Conservation (phyloP, 2,113 vertebrate species). For the Spea multiplicata region DNA sequence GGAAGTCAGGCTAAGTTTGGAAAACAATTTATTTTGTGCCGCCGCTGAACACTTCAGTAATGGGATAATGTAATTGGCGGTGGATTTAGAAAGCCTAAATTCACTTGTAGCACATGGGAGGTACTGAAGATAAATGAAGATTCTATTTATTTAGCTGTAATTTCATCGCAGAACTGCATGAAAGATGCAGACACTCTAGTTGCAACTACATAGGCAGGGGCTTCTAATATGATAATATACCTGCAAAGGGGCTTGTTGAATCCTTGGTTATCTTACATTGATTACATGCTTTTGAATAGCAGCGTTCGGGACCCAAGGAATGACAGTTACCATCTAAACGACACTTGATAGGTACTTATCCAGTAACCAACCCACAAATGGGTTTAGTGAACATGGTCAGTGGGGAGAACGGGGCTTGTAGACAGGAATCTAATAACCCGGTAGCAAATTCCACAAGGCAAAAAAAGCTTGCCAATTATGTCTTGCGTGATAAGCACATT, state of each 20-base stretch:
- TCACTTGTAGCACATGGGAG: slow-evolving; percentile 84
- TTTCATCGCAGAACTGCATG: slow-evolving; percentile 90
- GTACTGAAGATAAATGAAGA: slow-evolving; percentile 98
- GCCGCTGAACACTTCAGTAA: slow-evolving; percentile 87
- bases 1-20: slow-evolving; percentile 94
- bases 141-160: slow-evolving; percentile 98
- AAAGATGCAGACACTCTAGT: slow-evolving; percentile 78
- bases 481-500: too few species aligned
- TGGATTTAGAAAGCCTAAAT: slow-evolving; percentile 81
- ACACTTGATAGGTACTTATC: too few species aligned
- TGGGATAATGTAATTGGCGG: slow-evolving; percentile 84
- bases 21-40: slow-evolving; percentile 92
- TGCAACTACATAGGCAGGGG: not conserved
- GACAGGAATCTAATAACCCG: too few species aligned
- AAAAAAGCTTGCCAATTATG: too few species aligned
- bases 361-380: too few species aligned
- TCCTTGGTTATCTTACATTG: not conserved
- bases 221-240: not conserved
- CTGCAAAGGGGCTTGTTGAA: not conserved
- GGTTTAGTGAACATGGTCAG: too few species aligned
- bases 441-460: too few species aligned
- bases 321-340: too few species aligned
- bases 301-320: too few species aligned
- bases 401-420: too few species aligned
- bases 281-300: not conserved